Conservation (phyloP, 2,113 vertebrate species). For the Cephalopterus ornatus region DNA sequence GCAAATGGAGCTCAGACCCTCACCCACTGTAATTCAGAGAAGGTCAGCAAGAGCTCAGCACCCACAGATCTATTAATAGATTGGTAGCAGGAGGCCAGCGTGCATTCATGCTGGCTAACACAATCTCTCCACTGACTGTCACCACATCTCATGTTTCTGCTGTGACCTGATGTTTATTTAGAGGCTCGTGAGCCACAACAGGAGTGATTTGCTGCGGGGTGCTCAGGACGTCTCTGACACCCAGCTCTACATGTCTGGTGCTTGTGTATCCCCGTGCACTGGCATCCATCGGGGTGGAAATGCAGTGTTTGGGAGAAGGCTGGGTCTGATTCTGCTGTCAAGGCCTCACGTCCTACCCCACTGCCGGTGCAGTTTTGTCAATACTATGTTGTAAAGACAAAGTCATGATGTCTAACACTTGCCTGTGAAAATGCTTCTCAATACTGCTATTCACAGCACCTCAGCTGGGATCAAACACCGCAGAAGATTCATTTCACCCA, state of each 20-base stretch:
- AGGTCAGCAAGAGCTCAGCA: background rate
- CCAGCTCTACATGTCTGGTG: background rate
- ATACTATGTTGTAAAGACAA: background rate
- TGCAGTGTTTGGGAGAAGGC: background rate
- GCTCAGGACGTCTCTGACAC: accelerated
- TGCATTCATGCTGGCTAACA: background rate
- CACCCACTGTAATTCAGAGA: accelerated
- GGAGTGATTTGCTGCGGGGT: background rate
- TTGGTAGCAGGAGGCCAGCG: background rate
- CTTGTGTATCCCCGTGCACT: accelerated
- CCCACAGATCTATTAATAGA: background rate
- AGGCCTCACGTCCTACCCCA: background rate
- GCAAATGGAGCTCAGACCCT: background rate
- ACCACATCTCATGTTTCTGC: background rate
- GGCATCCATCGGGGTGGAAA: accelerated
- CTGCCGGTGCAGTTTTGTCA: accelerated
- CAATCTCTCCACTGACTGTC: background rate
- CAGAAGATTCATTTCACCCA: background rate
- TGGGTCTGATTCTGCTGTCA: background rate
- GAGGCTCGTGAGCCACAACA: background rate
- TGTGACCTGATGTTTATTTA: background rate
- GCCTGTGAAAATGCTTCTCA: background rate
- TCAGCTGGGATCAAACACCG: background rate
- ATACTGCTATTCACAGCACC: background rate
- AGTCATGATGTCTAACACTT: background rate